Conservation (phyloP, 2,797 vertebrate genomes). For the Aulostomus chinensis region DNA sequence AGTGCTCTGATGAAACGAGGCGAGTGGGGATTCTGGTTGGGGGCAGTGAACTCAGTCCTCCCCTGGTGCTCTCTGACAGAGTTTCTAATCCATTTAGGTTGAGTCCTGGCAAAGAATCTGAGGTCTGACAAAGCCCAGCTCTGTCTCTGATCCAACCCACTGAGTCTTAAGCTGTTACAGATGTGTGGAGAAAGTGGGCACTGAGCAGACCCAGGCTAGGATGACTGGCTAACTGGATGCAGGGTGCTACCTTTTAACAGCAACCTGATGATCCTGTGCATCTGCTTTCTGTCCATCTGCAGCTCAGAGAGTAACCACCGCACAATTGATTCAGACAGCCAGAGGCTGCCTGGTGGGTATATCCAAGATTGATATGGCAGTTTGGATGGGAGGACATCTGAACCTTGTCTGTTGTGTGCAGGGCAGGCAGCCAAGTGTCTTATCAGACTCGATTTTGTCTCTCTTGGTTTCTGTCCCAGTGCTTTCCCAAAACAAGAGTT, state of each 20-base stretch:
- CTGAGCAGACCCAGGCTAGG: conserved; percentile 37
- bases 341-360: conserved; percentile 20
- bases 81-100: conserved; percentile 69
- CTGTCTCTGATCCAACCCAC: conserved; percentile 71
- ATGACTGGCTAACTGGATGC: conserved; percentile 54
- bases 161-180: conserved; percentile 74
- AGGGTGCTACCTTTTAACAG: conserved; percentile 61
- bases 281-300: conserved; percentile 29
- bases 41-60: conserved; percentile 54
- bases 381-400: conserved; percentile 20
- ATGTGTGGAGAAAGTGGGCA: conserved; percentile 71
- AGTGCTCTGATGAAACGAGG: conserved; percentile 45
- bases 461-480: conserved; percentile 30
- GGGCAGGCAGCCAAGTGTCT: conserved; percentile 48
- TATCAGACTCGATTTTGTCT: conserved; percentile 59
- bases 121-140: conserved; percentile 73
- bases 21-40: conserved; percentile 45
- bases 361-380: conserved; percentile 36
- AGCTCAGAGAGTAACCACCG: conserved; percentile 7
- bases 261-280: conserved; percentile 29
- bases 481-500: conserved; percentile 26
- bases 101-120: conserved; percentile 62
- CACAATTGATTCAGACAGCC: conserved; percentile 21
- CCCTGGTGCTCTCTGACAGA: conserved; percentile 53
- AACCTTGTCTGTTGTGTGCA: conserved; percentile 22